These are phyloP conservation scores for Dynastes grantii DNA, from an alignment of 2,888 invertebrate species.

Conservation along the genomic window DNA sequence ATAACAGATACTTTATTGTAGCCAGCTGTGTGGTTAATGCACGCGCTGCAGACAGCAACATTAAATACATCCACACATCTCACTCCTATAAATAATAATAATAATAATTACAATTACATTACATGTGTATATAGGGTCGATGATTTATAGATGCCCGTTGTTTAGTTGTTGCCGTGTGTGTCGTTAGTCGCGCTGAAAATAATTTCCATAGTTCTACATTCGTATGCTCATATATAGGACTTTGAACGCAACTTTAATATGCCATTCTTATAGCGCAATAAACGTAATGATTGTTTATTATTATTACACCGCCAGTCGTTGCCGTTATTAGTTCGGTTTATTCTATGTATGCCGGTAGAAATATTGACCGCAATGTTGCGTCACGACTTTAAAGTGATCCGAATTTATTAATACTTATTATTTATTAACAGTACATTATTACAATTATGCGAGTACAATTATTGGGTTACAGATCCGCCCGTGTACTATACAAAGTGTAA, in stretches of 20 bases:
- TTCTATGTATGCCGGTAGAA: neutral
- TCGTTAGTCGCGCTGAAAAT: slow-evolving; percentile 33
- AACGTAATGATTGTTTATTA: slow-evolving; percentile 34
- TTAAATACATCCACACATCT: slow-evolving; percentile 31
- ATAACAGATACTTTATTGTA: slow-evolving; percentile 12
- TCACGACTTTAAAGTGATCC: neutral
- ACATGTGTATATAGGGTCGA: slow-evolving; percentile 1
- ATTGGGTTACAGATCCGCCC: no score
- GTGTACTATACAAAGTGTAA: no score
- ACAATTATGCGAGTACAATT: neutral
- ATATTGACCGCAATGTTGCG: slow-evolving; percentile 5
- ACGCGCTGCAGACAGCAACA: neutral
- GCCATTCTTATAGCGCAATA: slow-evolving; percentile 34
- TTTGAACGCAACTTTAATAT: slow-evolving; percentile 28
- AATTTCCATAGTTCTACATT: slow-evolving; percentile 14
- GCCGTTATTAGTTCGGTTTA: slow-evolving; percentile 20
- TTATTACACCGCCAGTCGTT: slow-evolving; percentile 20
- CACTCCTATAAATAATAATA: slow-evolving; percentile 25
- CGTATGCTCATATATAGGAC: slow-evolving; percentile 15
- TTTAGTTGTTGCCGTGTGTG: slow-evolving; percentile 6
- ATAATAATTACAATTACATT: slow-evolving; percentile 31
- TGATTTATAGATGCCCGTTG: slow-evolving; percentile 14
- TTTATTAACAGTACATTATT: slow-evolving; percentile 6
- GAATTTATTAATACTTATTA: neutral
- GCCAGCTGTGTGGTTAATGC: slow-evolving; percentile 15